A percentile compares a stretch with the other conserved stretches of the same genome.
Evolutionary conservation across 2,797 vertebrate genomes (phyloP).

Genomic region (Diplodus puntazzo): DNA sequence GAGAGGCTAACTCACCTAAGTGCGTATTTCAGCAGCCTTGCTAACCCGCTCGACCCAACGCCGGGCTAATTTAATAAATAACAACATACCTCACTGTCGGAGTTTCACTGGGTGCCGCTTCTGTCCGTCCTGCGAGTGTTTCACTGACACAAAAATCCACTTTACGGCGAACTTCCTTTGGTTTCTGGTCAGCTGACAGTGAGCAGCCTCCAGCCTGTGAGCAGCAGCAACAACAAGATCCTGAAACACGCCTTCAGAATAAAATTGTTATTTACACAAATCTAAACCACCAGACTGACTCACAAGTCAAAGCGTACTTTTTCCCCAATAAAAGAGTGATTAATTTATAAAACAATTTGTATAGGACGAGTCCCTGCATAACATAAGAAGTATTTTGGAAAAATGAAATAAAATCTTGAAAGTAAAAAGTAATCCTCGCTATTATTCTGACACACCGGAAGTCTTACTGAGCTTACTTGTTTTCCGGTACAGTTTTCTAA

Average conservation of each 20-base stretch:
- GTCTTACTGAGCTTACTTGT: fast-evolving
- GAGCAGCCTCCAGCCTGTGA: neutral
- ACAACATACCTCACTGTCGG: conserved; percentile 36
- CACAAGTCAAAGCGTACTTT: neutral
- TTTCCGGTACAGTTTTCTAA: neutral
- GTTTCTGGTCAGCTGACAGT: conserved; percentile 59
- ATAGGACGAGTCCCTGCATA: fast-evolving
- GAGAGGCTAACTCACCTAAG: neutral
- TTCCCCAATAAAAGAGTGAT: fast-evolving
- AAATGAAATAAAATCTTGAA: fast-evolving
- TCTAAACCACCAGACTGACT: neutral
- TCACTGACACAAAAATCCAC: conserved; percentile 12
- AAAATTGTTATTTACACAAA: neutral
- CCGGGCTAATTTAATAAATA: neutral
- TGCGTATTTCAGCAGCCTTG: neutral
- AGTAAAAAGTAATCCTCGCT: neutral
- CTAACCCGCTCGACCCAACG: neutral
- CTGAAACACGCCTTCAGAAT: conserved; percentile 5
- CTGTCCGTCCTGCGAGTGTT: neutral
- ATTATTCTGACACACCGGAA: conserved; percentile 7
- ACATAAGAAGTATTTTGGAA: neutral
- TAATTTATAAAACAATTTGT: neutral
- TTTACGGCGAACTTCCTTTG: conserved; percentile 8
- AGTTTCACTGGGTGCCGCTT: neutral
- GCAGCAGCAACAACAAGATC: conserved; percentile 11